Conservation (phyloP, 2,797 vertebrate species). For the Florisuga fusca region DNA sequence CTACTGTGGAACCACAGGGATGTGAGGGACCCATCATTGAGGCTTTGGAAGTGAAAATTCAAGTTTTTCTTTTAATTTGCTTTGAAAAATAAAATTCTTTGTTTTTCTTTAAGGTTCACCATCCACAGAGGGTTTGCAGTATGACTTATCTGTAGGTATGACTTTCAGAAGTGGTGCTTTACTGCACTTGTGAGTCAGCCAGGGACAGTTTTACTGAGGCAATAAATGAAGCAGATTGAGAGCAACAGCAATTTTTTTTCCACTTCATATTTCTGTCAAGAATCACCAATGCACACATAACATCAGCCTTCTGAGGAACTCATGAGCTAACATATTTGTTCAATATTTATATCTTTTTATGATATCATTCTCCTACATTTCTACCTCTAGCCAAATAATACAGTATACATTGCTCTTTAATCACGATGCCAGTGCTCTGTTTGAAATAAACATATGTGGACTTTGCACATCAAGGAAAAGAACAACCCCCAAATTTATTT, state of each 20-base stretch:
- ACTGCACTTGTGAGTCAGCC: background rate
- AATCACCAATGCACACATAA: background rate
- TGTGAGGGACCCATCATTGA: background rate
- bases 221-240: background rate
- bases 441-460: slow-evolving; percentile 17
- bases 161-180: background rate
- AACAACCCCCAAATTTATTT: background rate
- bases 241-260: background rate
- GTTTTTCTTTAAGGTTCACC: background rate
- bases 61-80: background rate
- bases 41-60: background rate
- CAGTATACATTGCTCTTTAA: slow-evolving; percentile 17
- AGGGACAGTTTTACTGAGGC: background rate
- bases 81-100: background rate
- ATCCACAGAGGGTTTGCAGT: background rate
- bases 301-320: background rate
- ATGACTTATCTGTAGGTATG: accelerated
- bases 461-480: background rate
- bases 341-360: background rate
- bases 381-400: background rate
- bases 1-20: background rate
- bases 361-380: background rate
- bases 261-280: background rate
- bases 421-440: background rate
- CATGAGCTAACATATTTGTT: background rate